Conservation (phyloP, 2,113 vertebrate species). For the Bucco capensis region DNA sequence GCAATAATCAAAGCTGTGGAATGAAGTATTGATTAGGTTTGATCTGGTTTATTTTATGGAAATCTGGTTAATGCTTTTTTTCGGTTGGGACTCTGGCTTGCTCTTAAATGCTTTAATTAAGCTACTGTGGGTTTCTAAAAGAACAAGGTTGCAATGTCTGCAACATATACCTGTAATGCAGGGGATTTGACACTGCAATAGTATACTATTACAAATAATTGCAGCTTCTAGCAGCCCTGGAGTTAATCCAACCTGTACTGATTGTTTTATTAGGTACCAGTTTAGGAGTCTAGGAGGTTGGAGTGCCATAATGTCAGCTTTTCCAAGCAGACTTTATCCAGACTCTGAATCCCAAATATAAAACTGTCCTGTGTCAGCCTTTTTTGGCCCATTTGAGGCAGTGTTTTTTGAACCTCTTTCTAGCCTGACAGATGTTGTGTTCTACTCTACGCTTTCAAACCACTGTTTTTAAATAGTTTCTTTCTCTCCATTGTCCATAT, state of each 20-base stretch:
- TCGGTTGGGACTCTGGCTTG: background rate
- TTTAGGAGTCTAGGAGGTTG: background rate
- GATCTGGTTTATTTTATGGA: background rate
- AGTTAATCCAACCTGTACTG: background rate
- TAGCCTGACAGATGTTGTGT: background rate
- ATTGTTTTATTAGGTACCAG: background rate
- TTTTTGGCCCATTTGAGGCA: background rate
- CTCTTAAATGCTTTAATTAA: background rate
- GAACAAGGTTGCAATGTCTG: background rate
- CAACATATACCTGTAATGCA: background rate
- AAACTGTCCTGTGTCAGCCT: background rate
- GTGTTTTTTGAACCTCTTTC: background rate
- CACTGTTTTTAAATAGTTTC: background rate
- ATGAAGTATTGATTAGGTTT: background rate
- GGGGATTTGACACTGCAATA: background rate
- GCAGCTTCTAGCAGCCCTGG: background rate
- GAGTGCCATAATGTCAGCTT: background rate
- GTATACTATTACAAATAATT: background rate
- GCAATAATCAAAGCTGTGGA: background rate
- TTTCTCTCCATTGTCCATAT: background rate
- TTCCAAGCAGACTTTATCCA: background rate
- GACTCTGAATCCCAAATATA: background rate
- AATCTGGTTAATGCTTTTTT: background rate
- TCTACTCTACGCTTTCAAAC: background rate
- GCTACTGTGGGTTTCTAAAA: background rate